Evolutionary conservation across 2,797 vertebrate genomes (phyloP), one percentile per base, ranked within the genome.

Genomic region (Mus minutoides): DNA sequence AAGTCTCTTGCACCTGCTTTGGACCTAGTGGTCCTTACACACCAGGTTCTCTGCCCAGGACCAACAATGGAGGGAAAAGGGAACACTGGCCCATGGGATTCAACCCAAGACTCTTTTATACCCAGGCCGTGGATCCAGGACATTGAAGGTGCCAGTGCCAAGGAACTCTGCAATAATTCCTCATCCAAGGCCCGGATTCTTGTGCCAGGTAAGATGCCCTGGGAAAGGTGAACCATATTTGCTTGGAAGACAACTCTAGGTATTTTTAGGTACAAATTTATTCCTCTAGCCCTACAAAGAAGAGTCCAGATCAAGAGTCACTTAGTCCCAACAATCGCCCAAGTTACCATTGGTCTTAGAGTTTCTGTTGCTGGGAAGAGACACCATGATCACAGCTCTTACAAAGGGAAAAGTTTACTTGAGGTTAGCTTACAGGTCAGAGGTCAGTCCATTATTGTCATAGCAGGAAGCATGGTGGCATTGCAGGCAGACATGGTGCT

Each of bases 71-170:
- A n/a, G 79, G 37, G 29, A 31, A 8, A 1, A 46, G 4, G 31
- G 58, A 49, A 16, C 24, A 6, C 1, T 0, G 46, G 14, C 5
- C 19, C 10, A 1, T 1, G 0, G 83, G 46, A 11, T 21, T 64
- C 31, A 76, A 85, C 37, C 9, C 11, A 10, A 80, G 26, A 56
- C 40, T 75, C 43, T 97, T 69, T 97, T 88, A 90, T 98, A 97
- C 97, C 64, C 97, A 99, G 99, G 95, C 93, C 96, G 12, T 99
- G 99, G 99, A 98, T 98, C 1, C 99, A 99, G 98, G 99, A 99
- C 96, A 98, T 99, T 0, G 99, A 99, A 93, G 98, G 98, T 0
- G 99, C 99, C 9, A 98, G 99, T 94, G 99, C 99, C 0, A 87
- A 96, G 60, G 95, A 73, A 31, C 98, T 98, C 73, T 99, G 99